Base-by-base conservation (phyloP, 2,113 vertebrate species). In the Eulemur rufifrons region DNA sequence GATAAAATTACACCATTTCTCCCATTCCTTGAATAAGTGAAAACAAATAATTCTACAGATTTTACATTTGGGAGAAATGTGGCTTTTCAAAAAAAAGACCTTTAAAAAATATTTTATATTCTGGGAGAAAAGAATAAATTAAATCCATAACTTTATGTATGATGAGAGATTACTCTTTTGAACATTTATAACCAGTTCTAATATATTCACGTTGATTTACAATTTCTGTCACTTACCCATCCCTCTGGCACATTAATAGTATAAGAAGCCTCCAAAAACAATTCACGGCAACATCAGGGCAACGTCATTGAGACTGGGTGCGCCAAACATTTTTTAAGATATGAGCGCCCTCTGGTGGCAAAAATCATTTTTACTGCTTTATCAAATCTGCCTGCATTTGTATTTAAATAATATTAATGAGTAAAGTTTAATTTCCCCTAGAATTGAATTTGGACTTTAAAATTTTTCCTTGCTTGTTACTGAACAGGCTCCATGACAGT, bases 291-390 rank as follows among this genome's bases (percentile, higher is more conserved):
- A 34, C 0, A 0, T 54, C 18, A 37, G 37, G 37, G 37, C 37
- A 37, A 37, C 37, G 0, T 14, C 12, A 50, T 29, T 56, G 59
- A 88, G 64, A 23, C n/a, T 50, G 27, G 23, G 12, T 10, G 39
- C 20, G 61, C 29, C 25, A 39, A 73, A 39, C 25, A 17, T 84
- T 96, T 95, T 89, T 81, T 93, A 68, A 89, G 54, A 86, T 94
- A 11, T 77, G 97, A 34, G 86, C 91, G 69, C 97, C 95, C 97
- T 96, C 98, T 97, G 32, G 90, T 97, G 98, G 85, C 69, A 68
- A 86, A 74, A 86, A 2, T 5, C 5, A 47, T 89, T 47, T 66
- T 92, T 93, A 90, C 50, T 0, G 0, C 68, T 85, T 83, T 45
- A 63, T 61, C 71, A 87, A 83, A 15, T 56, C 9, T 12, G 13